Percentiles rank a stretch among this genome's conserved stretches.
These are phyloP conservation scores for Oryzias woworae DNA, from an alignment of 2,113 vertebrate genomes.

Conservation along the genomic window DNA sequence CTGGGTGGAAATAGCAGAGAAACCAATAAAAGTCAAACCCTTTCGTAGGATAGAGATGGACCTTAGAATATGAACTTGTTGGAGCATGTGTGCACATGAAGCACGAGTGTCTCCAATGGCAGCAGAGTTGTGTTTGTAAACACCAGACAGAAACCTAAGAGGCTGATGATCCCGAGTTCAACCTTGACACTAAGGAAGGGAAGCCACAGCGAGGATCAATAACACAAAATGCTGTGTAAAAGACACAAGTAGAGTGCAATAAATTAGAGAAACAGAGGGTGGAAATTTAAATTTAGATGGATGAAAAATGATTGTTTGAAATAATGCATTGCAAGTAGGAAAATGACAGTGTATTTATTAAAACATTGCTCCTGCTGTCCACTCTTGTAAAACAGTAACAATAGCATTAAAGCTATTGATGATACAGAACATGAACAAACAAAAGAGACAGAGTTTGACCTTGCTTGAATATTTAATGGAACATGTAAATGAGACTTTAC, in stretches of 20 bases:
- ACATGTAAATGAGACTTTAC: conserved; percentile 34
- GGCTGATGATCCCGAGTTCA: conserved; percentile 47
- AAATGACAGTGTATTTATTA: conserved; percentile 6
- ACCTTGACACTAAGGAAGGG: conserved; percentile 60
- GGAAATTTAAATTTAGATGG: conserved; percentile 33
- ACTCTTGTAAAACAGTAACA: conserved; percentile 3
- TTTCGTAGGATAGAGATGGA: conserved; percentile 23
- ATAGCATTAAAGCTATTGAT: conserved; percentile 35
- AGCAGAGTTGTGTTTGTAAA: conserved; percentile 68
- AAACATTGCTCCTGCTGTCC: conserved; percentile 5
- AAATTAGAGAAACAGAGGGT: conserved; percentile 28
- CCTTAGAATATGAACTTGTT: background rate
- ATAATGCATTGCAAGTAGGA: conserved; percentile 18
- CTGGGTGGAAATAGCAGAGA: conserved; percentile 36
- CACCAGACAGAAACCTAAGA: conserved; percentile 65
- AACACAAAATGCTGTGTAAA: conserved; percentile 49
- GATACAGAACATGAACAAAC: conserved; percentile 33
- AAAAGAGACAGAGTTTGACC: conserved; percentile 51
- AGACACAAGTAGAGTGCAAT: conserved; percentile 33
- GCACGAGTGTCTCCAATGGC: conserved; percentile 30
- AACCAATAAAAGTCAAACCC: conserved; percentile 58
- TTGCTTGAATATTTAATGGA: conserved; percentile 53
- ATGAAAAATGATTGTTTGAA: conserved; percentile 34
- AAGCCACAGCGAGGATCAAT: conserved; percentile 68
- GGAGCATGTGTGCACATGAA: conserved; percentile 2